These are phyloP conservation scores for Aythya baeri DNA, from an alignment of 2,113 vertebrate genomes.

Conservation along the genomic window DNA sequence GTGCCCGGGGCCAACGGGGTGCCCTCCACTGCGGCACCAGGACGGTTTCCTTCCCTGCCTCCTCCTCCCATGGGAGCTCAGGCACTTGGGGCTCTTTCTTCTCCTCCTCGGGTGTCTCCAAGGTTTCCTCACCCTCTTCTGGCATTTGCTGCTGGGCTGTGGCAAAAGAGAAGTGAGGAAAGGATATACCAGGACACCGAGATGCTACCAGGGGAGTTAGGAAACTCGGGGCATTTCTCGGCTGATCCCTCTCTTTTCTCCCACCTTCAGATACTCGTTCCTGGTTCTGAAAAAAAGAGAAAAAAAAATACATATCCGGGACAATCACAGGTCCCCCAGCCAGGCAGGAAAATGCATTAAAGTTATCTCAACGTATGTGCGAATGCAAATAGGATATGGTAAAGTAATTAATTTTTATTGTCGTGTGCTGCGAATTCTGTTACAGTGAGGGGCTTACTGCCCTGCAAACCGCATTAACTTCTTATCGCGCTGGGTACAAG, in stretches of 20 bases:
- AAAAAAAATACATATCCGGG: neutral
- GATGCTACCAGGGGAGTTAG: fast-evolving
- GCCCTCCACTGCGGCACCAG: neutral
- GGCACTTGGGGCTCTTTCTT: too few relatives aligned
- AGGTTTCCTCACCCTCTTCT: neutral
- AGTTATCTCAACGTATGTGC: neutral
- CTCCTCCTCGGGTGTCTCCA: neutral
- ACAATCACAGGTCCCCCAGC: neutral
- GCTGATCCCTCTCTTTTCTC: neutral
- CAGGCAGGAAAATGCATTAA: neutral
- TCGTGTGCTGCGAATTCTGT: neutral
- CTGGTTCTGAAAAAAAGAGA: neutral
- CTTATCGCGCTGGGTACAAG: neutral
- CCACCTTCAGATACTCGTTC: too few relatives aligned
- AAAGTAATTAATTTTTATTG: neutral
- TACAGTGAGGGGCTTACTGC: neutral
- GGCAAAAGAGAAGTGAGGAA: neutral
- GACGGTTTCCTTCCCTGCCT: neutral
- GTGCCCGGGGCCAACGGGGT: too few relatives aligned
- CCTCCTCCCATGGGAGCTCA: neutral
- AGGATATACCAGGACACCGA: too few relatives aligned
- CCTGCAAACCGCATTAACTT: neutral
- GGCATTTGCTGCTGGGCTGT: neutral
- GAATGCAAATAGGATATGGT: neutral
- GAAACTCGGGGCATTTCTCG: neutral